Base-by-base conservation (phyloP, 2,888 invertebrate genomes). In the Erebia palarica region DNA sequence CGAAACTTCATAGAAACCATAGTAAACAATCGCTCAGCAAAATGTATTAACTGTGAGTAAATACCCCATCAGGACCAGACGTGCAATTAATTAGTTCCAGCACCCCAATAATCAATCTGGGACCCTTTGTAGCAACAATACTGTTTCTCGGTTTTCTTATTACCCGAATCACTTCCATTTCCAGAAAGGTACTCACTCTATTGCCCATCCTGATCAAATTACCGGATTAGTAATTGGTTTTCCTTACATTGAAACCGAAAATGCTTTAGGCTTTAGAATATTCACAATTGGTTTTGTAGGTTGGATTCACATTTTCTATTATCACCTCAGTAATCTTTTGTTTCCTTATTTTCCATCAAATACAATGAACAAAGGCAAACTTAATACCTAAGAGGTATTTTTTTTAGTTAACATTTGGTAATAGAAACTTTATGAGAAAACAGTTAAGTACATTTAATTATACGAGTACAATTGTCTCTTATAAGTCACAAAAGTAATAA, bases 1-100 rank as follows among this genome's bases (percentile, higher is more conserved):
- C 11, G 7, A 57, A 21, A 57, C 18, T 9, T 16, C n/a, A 57
- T 11, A 21, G 57, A 21, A 21, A 57, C 21, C 11, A 21, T 11
- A 36, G 47, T 16, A 59, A 18, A n/a, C 13, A 57, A 16, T 8
- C 7, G 9, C 11, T 44, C 18, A 63, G 21, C 55, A 42, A 61
- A 55, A 53, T 61, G 13, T 69, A 36, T 63, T 44, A 36, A 27
- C 42, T 53, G 36, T 36, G 61, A 68, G 51, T 61, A 59, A 60
- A 36, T 65, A 55, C 63, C 78, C 66, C 78, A 81, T 79, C 78
- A 79, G 80, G 80, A 81, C 81, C 84, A 85, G 86, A 85, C 81
- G 80, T 77, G 80, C 86, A 87, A 90, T 90, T 90, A 90, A 90
- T 89, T 89, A 89, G 83, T 81, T 81, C 78, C 81, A 86, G 84